A percentile compares a stretch with the other conserved stretches of the same genome.
Evolutionary conservation across 1,140 invertebrate species (phyloP).

Genomic region (Lasioglossum albipes): DNA sequence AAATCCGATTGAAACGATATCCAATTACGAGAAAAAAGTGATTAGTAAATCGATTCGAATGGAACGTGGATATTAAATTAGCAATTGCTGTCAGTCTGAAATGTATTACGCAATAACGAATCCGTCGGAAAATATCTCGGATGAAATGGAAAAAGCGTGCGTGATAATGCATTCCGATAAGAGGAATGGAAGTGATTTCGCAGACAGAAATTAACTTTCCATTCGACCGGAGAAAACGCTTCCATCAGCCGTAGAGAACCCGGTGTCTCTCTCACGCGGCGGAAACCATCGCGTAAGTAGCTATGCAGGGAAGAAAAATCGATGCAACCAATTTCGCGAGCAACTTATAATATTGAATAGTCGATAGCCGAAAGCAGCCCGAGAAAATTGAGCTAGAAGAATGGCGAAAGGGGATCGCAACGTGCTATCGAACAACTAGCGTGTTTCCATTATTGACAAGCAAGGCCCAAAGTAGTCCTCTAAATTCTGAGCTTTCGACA

Average conservation of each 20-base stretch:
- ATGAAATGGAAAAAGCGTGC: conserved; percentile 9
- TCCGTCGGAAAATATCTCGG: not conserved
- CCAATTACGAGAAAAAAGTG: too few species aligned
- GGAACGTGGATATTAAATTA: too few species aligned
- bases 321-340: conserved; percentile 55
- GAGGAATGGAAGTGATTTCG: not conserved
- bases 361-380: conserved; percentile 20
- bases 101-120: not conserved
- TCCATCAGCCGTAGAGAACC: not conserved
- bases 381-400: conserved; percentile 8
- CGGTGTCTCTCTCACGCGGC: not conserved
- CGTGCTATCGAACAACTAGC: conserved; percentile 42
- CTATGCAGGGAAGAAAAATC: conserved; percentile 39
- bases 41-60: too few species aligned
- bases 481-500: too few species aligned
- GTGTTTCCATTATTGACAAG: conserved; percentile 16
- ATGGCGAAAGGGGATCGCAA: conserved; percentile 8
- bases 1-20: too few species aligned
- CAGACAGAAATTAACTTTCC: conserved; percentile 1
- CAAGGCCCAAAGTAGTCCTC: too few species aligned
- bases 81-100: too few species aligned
- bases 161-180: not conserved
- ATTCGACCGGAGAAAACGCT: not conserved
- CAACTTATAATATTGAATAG: conserved; percentile 50
- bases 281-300: conserved; percentile 5